A percentile compares a stretch with the other conserved stretches of the same genome.
Conservation (phyloP, 2,113 vertebrate species). For the Hemiscyllium ocellatum region DNA sequence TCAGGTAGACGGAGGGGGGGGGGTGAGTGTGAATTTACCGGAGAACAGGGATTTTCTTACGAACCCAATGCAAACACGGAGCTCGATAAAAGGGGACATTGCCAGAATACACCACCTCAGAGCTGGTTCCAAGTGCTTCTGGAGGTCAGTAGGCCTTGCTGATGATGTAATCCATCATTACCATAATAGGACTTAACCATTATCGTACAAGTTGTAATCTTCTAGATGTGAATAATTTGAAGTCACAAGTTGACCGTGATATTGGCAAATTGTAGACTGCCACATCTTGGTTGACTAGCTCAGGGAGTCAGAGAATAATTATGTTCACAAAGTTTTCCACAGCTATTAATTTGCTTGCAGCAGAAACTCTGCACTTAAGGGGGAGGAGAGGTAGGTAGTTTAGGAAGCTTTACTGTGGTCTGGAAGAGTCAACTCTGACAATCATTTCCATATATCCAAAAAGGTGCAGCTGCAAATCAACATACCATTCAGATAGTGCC, state of each 20-base stretch:
- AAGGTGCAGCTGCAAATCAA: not conserved
- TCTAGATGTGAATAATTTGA: not conserved
- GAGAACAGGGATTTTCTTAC: no score
- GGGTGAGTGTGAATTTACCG: no score
- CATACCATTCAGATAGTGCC: not conserved
- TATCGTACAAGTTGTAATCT: not conserved
- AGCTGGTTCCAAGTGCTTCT: no score
- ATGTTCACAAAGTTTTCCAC: not conserved
- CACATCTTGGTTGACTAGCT: not conserved
- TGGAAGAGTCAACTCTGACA: not conserved
- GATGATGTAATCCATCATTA: no score
- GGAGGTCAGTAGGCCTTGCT: no score
- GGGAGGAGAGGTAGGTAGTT: no score
- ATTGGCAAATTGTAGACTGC: not conserved
- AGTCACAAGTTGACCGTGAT: not conserved
- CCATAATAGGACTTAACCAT: no score
- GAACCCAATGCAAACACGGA: no score
- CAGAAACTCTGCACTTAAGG: not conserved
- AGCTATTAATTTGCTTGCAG: not conserved
- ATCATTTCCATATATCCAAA: not conserved
- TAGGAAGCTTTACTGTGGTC: not conserved
- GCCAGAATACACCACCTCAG: no score
- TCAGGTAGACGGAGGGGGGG: no score
- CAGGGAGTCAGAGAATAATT: not conserved
- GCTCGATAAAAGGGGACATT: no score